Base-by-base conservation (phyloP, 2,113 vertebrate species). In the Thinocorus orbignyianus region DNA sequence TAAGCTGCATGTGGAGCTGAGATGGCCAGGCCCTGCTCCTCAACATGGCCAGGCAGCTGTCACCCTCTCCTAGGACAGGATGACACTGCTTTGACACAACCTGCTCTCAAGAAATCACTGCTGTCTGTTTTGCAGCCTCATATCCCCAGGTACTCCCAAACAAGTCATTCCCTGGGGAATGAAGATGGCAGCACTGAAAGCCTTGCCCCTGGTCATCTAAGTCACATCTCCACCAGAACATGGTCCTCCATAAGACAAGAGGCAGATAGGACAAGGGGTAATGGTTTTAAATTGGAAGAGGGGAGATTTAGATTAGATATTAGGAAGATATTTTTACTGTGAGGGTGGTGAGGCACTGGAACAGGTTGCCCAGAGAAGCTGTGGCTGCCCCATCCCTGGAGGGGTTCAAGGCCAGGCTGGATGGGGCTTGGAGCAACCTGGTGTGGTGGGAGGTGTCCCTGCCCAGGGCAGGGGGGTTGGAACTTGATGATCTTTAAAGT, bases 31-130 rank as follows among this genome's bases (percentile, higher is more conserved):
- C 35, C 41, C 62, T 55, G 55, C 48, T 85, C 48, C 60, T 48
- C 5, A 1, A 52, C 0, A 0, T 10, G 37, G 48, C 48, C 77
- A 83, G 44, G 68, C 2, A 4, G 35, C 33, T 26, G 52, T 17
- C 52, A 33, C 41, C 26, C 33, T 76, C 41, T 20, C 69, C 60
- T 41, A 57, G 28, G 28, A 37, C 16, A 77, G 31, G 23, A 10
- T 37, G 28, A 10, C 66, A 51, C 25, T 1, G 1, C 48, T 30
- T 14, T 26, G 30, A 42, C 42, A 51, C 0, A 1, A 35, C 16
- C 68, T 62, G 46, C 51, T 76, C 55, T 13, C 1, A 2, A 17
- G 46, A 37, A 35, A 71, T 39, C 5, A 0, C 41, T 35, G 42
- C 57, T 52, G 62, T 69, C 44, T 71, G 54, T 25, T 58, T 37